Base-by-base conservation (phyloP, 2,888 invertebrate genomes). In the Esperia sulphurella region DNA sequence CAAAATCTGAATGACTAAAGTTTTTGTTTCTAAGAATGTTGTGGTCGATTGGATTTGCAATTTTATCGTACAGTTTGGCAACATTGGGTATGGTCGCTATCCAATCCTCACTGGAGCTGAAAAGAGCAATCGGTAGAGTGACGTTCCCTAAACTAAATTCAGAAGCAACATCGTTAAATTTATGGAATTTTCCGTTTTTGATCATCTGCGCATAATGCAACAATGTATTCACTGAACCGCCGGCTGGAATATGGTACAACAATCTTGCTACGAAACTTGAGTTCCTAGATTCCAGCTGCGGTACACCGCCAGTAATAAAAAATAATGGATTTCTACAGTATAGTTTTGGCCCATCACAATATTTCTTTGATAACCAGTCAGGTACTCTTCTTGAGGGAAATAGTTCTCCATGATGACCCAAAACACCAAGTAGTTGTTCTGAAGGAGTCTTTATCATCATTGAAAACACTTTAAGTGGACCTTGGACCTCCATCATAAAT, bases 251-350 rank as follows among this genome's bases (percentile, higher is more conserved):
- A 42, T 83, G 77, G 45, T 75, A 68, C 3, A 79, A 44, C 8
- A 85, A 52, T 41, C 68, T 70, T 3, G 72, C 69, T 7, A 72
- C 31, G 35, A 79, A 77, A 57, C 63, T 69, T 2, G 57, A 46
- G 49, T 72, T 67, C 63, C 70, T 64, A 1, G 46, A 33, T 12
- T 46, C 37, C 41, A 59, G 50, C 21, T 56, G 49, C 9, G 63
- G 62, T 43, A 70, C 53, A 28, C 68, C 63, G n/a, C 83, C 83
- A 53, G 66, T 64, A 0, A 85, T 48, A 53, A 83, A 83, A 47
- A 78, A 63, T 39, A 84, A 63, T 8, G 83, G 83, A 55, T 85
- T 84, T 28, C 52, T 60, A 46, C 85, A 85, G 54, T 68, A 78
- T n/a, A 64, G 35, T 10, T 59, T 50, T 0, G 68, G 59, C 8